Conservation (phyloP, 2,797 vertebrate species). For the Salarias fasciatus region DNA sequence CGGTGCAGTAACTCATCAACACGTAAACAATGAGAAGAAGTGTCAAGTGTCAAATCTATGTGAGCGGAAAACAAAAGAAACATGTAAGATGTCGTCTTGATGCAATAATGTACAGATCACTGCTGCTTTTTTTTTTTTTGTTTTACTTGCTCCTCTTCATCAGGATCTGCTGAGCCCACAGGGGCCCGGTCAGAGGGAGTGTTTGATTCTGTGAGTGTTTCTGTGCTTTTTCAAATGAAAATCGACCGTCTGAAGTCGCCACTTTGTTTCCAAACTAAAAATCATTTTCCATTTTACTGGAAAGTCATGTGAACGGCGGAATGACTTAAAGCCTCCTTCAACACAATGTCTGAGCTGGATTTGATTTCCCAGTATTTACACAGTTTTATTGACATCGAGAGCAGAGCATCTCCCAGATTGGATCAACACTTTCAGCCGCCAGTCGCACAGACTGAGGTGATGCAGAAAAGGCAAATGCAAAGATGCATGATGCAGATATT, state of each 20-base stretch:
- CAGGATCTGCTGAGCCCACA: slow-evolving; percentile 25
- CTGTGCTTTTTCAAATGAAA: slow-evolving; percentile 1
- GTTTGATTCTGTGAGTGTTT: background rate
- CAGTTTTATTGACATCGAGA: no score
- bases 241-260: slow-evolving; percentile 4
- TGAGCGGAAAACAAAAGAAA: background rate
- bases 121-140: slow-evolving; percentile 81
- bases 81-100: slow-evolving; percentile 80
- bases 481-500: no score
- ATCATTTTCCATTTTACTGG: slow-evolving; percentile 6
- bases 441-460: no score
- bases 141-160: slow-evolving; percentile 69
- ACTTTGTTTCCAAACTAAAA: slow-evolving; percentile 41
- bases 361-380: no score
- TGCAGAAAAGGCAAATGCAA: no score
- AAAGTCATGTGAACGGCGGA: slow-evolving; percentile 15
- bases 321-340: background rate
- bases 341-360: no score
- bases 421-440: no score
- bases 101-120: slow-evolving; percentile 97
- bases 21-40: slow-evolving; percentile 19
- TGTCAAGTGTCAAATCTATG: slow-evolving; percentile 44
- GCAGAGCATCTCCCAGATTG: no score
- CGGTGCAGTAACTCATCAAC: slow-evolving; percentile 75
- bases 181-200: slow-evolving; percentile 17